Evolutionary conservation across 1,140 invertebrate species (phyloP).

Genomic region (Hirudo medicinalis): DNA sequence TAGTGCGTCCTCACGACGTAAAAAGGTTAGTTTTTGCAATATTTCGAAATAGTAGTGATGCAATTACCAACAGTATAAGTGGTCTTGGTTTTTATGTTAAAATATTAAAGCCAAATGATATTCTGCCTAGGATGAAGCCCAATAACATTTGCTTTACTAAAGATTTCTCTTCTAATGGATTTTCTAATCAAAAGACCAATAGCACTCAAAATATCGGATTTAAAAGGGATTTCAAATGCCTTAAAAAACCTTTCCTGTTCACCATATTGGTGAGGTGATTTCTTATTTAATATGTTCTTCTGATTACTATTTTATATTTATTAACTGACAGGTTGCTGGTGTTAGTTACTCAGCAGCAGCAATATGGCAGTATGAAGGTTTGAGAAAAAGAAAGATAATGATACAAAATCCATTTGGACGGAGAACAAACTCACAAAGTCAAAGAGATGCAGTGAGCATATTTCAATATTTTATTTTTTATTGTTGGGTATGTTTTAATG

Average conservation of each 20-base stretch:
- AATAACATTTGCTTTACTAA: too few species aligned
- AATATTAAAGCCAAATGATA: too few species aligned
- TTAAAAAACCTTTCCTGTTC: constrained; percentile 12
- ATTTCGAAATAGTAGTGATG: too few species aligned
- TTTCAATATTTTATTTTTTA: background rate
- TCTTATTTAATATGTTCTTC: background rate
- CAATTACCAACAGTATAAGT: too few species aligned
- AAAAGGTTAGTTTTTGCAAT: too few species aligned
- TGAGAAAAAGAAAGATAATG: background rate
- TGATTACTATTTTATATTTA: background rate
- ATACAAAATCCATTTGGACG: background rate
- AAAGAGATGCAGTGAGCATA: background rate
- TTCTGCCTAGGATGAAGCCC: too few species aligned
- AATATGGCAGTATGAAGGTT: constrained; percentile 14
- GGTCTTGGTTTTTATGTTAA: too few species aligned
- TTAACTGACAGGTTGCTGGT: constrained; percentile 22
- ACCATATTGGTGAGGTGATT: background rate
- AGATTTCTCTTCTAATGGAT: too few species aligned
- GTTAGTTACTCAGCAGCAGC: constrained; percentile 22
- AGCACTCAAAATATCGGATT: constrained; percentile 9
- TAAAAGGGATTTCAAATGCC: constrained; percentile 1
- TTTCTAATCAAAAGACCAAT: background rate
- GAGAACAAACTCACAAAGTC: background rate
- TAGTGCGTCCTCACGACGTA: too few species aligned
- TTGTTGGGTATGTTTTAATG: background rate